These are phyloP conservation scores for Hypocryptadius cinnamomeus DNA, from an alignment of 2,113 vertebrate species.

Conservation along the genomic window DNA sequence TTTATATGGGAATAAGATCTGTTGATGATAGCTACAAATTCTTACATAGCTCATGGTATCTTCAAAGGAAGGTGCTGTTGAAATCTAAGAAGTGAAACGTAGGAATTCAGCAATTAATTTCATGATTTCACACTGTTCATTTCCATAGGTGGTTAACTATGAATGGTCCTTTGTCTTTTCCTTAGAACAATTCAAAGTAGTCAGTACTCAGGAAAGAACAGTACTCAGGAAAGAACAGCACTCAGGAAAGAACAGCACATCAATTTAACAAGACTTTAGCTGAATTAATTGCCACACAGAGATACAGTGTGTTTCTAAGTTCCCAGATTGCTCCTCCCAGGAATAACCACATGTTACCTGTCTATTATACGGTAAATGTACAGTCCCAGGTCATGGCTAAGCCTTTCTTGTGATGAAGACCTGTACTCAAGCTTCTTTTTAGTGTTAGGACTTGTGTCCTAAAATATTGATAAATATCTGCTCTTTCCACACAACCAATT, in stretches of 20 bases:
- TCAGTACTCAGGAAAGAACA: neutral
- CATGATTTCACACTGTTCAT: neutral
- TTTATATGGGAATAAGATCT: conserved; percentile 34
- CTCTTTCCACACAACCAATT: neutral
- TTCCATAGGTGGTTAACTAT: neutral
- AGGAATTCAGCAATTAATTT: neutral
- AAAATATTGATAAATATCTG: neutral
- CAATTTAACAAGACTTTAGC: neutral
- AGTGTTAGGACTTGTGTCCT: neutral
- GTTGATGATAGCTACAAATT: conserved; percentile 40
- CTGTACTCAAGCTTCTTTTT: neutral
- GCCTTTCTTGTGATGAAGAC: neutral
- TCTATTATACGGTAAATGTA: neutral
- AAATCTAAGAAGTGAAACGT: neutral
- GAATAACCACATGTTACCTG: neutral
- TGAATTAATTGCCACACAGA: neutral
- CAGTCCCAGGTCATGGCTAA: neutral
- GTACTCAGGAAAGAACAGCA: neutral
- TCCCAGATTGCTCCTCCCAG: neutral
- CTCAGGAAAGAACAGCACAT: neutral
- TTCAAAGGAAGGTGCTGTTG: neutral
- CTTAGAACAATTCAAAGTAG: neutral
- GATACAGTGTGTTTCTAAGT: neutral
- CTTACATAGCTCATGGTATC: neutral
- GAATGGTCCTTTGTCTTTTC: neutral